phyloP scores from a whole-genome alignment of 2,113 vertebrate genomes.

The Actenoides hombroni region DNA sequence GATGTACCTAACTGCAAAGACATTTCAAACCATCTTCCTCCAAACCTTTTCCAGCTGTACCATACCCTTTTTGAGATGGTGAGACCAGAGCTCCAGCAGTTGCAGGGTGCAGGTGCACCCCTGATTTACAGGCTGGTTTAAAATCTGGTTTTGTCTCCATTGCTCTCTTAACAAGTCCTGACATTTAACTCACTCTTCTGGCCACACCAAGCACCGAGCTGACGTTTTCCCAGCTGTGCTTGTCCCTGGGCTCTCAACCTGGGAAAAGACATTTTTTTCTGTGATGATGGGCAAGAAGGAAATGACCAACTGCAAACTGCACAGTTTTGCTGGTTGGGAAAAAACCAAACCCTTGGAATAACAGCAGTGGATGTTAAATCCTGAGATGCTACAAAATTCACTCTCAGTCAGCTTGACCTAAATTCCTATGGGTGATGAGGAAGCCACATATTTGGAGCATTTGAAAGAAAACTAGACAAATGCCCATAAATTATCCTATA shows the following conservation, averaged over 20 bases:
- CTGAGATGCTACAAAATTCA: not conserved
- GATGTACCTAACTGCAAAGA: not conserved
- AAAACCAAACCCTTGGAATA: not conserved
- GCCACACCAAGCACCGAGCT: not conserved
- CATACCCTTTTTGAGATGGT: not conserved
- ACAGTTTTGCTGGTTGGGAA: not conserved
- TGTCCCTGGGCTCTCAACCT: not conserved
- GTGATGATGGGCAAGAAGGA: not conserved
- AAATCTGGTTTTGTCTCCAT: not conserved
- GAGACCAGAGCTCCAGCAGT: not conserved
- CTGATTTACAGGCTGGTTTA: not conserved
- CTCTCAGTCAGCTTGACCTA: conserved; percentile 47
- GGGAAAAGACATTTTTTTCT: not conserved
- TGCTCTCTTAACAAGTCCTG: not conserved
- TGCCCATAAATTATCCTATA: conserved; percentile 22
- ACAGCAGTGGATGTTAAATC: not conserved
- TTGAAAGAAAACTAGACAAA: conserved; percentile 46
- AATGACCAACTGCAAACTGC: not conserved
- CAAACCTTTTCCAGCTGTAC: not conserved
- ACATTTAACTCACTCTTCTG: not conserved
- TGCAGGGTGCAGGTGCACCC: not conserved
- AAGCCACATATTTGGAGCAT: conserved; percentile 38
- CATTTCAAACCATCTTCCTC: not conserved
- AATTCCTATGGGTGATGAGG: conserved; percentile 29
- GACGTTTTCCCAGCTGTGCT: not conserved